Evolutionary conservation across 1,140 invertebrate genomes (phyloP).

Genomic region (Lethocerus indicus): DNA sequence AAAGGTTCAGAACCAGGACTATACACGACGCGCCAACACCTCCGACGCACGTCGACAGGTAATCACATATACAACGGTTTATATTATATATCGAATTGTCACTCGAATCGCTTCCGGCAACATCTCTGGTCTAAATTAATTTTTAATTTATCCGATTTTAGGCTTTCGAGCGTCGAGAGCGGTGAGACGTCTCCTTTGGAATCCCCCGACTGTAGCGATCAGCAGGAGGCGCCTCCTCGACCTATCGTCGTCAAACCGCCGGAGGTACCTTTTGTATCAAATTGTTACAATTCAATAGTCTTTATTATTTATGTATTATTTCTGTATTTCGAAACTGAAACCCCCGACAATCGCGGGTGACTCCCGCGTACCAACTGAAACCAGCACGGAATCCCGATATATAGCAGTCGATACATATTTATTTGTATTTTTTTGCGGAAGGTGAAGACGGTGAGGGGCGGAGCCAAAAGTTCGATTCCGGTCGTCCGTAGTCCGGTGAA

Average conservation of each 20-base stretch:
- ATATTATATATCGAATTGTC: too few relatives aligned
- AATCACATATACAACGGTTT: too few relatives aligned
- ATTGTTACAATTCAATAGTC: too few relatives aligned
- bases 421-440: conserved; percentile 9
- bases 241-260: conserved; percentile 13
- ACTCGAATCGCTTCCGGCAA: too few relatives aligned
- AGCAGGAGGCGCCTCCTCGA: conserved; percentile 7
- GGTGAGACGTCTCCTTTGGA: background rate
- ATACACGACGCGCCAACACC: conserved; percentile 20
- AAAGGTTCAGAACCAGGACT: conserved; percentile 43
- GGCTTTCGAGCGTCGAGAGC: conserved; percentile 13
- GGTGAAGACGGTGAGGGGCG: conserved; percentile 52
- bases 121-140: too few relatives aligned
- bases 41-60: conserved; percentile 3
- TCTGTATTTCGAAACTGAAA: background rate
- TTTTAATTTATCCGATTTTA: conserved; percentile 1
- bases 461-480: conserved; percentile 21
- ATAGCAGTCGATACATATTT: background rate
- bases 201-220: too few relatives aligned
- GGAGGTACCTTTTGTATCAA: conserved; percentile 11
- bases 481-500: conserved; percentile 14
- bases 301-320: too few relatives aligned
- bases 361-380: too few relatives aligned
- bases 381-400: too few relatives aligned
- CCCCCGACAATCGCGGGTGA: too few relatives aligned